Base-by-base conservation (phyloP, 1,140 invertebrate genomes). In the Hetaerina americana region DNA sequence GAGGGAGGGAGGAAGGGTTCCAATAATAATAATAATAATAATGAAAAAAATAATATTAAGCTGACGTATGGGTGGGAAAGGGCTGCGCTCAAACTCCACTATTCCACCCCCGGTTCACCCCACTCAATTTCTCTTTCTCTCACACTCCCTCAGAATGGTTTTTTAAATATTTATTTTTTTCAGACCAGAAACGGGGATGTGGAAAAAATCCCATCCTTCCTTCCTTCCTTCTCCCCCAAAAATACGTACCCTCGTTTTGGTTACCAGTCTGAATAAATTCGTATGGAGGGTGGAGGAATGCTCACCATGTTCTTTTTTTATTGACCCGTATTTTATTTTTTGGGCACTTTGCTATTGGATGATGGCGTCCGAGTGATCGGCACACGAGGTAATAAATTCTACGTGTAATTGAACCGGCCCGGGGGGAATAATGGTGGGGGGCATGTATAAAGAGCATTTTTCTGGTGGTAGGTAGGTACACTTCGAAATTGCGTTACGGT, bases 21-120 rank as follows among this genome's bases (percentile, higher is more conserved):
- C 25, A 67, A 67, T 67, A 67, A 67, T 67, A 67, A 67, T 67
- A 67, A 67, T 67, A 67, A 57, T 57, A 57, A 57, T 57, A 57
- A 57, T 57, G n/a, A 57, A 12, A 57, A n/a, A 40, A 40, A 40
- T 40, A 40, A 40, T 8, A 40, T 40, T 6, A 40, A 40, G 31
- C 31, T 69, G 24, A 29, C 68, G 68, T 69, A 26, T 26, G 26
- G 68, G 27, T 29, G 68, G 29, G 26, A 26, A 5, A 18, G 8
- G 24, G 68, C 68, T 10, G 18, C 68, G 68, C 68, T 24, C 2
- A 69, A n/a, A n/a, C 8, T 10, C 68, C 24, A 2, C 26, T n/a
- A n/a, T 8, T 5, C 27, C 68, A n/a, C 12, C 27, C 6, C 22
- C 68, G 24, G 24, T 26, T n/a, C n/a, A 25, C 66, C 18, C 66